Percentiles rank a stretch among this genome's conserved stretches.
Conservation (phyloP, 2,888 invertebrate genomes). For the Arrhopalites spinosus region DNA sequence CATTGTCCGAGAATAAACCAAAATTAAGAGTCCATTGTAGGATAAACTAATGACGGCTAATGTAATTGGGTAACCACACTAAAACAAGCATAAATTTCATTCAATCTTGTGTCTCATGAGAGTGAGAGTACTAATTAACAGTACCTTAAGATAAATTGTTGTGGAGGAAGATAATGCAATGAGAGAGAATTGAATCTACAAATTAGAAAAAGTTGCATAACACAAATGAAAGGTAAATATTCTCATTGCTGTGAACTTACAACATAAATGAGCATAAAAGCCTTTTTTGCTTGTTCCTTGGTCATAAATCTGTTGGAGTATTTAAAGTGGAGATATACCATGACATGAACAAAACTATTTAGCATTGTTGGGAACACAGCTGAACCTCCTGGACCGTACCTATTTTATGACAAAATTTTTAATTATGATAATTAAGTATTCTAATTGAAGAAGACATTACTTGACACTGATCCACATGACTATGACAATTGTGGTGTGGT, state of each 20-base stretch:
- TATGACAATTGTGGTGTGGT: constrained; percentile 33
- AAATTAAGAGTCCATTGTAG: constrained; percentile 14
- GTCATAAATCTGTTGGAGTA: constrained; percentile 1
- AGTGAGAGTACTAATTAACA: no score
- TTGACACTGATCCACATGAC: constrained; percentile 28
- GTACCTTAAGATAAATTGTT: background rate
- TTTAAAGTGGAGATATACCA: constrained; percentile 32
- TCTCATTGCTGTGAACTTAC: constrained; percentile 23
- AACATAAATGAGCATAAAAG: constrained; percentile 25
- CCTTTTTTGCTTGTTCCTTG: constrained; percentile 8
- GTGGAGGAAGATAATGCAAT: constrained; percentile 6
- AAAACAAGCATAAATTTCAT: no score
- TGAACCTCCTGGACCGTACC: constrained; percentile 40
- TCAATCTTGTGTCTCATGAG: no score
- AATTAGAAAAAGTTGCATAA: background rate
- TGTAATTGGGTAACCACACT: constrained; percentile 29
- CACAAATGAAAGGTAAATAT: no score
- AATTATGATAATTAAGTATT: no score
- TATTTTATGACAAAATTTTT: no score
- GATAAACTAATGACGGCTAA: constrained; percentile 3
- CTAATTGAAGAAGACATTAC: no score
- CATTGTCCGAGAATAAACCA: constrained; percentile 15
- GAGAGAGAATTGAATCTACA: constrained; percentile 22
- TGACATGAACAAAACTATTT: constrained; percentile 29
- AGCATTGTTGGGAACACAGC: constrained; percentile 27